Evolutionary conservation across 2,113 vertebrate genomes (phyloP).

Genomic region (Chionis minor): DNA sequence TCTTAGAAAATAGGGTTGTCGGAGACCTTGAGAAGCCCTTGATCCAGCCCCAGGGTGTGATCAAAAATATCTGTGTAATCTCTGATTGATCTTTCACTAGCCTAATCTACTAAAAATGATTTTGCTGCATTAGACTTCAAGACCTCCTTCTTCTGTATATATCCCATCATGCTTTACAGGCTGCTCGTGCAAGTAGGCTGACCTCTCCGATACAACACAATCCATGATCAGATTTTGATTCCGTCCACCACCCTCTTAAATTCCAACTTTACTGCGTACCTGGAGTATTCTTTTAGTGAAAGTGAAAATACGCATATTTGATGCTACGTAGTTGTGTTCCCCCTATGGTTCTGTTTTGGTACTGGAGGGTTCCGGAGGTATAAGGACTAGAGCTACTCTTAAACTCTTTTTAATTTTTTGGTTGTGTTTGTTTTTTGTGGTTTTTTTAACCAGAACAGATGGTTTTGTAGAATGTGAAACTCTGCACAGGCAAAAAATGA

Average conservation of each 20-base stretch:
- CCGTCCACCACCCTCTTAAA: neutral
- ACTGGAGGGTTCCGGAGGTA: neutral
- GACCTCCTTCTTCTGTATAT: neutral
- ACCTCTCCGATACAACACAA: neutral
- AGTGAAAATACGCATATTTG: neutral
- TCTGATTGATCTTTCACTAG: neutral
- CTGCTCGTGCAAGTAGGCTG: neutral
- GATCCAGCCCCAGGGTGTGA: neutral
- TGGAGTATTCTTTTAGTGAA: neutral
- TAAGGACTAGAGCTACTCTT: neutral
- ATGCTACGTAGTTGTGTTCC: neutral
- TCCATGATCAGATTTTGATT: neutral
- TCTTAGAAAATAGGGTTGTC: neutral
- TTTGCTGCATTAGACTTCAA: neutral
- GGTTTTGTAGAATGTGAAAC: neutral
- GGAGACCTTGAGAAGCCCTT: conserved; percentile 37
- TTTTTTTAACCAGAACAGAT: neutral
- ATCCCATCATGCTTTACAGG: neutral
- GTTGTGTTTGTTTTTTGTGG: neutral
- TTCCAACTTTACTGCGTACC: neutral
- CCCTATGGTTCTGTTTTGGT: neutral
- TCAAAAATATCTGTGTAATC: neutral
- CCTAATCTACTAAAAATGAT: neutral
- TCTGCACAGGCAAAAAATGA: neutral
- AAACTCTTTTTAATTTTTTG: neutral